Percentiles rank a stretch among this genome's conserved stretches.
These are phyloP conservation scores for Laticauda laticaudata DNA, from an alignment of 2,113 vertebrate genomes.

Conservation along the genomic window DNA sequence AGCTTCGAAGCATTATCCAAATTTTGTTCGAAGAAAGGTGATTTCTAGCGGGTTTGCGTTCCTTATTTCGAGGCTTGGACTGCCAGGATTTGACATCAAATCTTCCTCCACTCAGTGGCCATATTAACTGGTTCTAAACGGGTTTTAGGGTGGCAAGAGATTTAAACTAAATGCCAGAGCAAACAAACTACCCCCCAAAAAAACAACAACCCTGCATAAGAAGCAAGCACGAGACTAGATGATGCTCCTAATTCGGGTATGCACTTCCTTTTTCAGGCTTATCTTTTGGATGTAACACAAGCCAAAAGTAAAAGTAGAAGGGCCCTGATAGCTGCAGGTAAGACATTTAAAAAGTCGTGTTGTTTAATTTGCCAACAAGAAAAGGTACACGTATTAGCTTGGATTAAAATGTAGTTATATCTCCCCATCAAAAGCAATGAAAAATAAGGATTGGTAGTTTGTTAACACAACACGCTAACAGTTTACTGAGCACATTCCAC, in stretches of 20 bases:
- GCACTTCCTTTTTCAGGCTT: constrained; percentile 50
- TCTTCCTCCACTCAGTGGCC: not conserved
- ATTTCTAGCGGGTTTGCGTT: not conserved
- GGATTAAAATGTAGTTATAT: not conserved
- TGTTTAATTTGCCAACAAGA: constrained; percentile 15
- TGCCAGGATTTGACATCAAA: not conserved
- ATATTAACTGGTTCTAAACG: not conserved
- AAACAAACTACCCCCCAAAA: not conserved
- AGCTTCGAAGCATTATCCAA: not conserved
- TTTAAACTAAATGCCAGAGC: not conserved
- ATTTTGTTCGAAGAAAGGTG: not conserved
- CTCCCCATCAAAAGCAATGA: not conserved
- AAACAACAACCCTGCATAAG: not conserved
- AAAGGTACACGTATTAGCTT: not conserved
- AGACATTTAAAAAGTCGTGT: constrained; percentile 5
- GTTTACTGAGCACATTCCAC: not conserved
- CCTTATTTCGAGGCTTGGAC: not conserved
- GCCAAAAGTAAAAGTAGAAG: constrained; percentile 38
- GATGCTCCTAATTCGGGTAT: not conserved
- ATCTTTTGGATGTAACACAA: constrained; percentile 36
- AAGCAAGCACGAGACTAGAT: not conserved
- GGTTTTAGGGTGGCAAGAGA: not conserved
- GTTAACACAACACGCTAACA: not conserved
- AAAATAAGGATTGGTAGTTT: not conserved
- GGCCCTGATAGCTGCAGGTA: constrained; percentile 57